phyloP scores from a whole-genome alignment of 2,888 invertebrate species.

The Lottia gigantea region DNA sequence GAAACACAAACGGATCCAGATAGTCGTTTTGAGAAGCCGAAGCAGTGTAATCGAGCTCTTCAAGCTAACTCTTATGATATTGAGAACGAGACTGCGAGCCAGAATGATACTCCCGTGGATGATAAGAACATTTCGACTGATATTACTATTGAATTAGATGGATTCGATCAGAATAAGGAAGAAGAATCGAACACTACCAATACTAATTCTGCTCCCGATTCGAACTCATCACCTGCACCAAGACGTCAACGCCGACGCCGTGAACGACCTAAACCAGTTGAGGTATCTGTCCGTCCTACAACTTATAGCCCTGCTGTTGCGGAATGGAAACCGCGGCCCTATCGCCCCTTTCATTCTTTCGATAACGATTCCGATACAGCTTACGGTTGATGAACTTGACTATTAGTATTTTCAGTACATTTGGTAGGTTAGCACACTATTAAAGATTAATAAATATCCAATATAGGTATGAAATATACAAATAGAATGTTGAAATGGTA shows the following conservation, averaged over 20 bases:
- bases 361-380: background rate
- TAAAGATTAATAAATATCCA: too few relatives aligned
- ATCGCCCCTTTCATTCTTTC: background rate
- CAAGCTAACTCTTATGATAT: slow-evolving; percentile 22
- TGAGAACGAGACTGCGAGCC: slow-evolving; percentile 30
- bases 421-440: too few relatives aligned
- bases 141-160: slow-evolving; percentile 24
- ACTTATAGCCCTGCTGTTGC: slow-evolving; percentile 38
- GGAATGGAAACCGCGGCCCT: slow-evolving; percentile 2
- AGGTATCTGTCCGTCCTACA: slow-evolving; percentile 52
- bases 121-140: slow-evolving; percentile 20
- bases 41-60: background rate
- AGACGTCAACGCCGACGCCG: slow-evolving; percentile 44
- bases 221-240: slow-evolving; percentile 26
- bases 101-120: slow-evolving; percentile 30
- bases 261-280: slow-evolving; percentile 45
- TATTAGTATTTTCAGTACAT: too few relatives aligned
- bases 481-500: too few relatives aligned
- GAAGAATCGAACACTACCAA: slow-evolving; percentile 34
- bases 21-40: background rate
- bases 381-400: too few relatives aligned
- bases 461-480: too few relatives aligned
- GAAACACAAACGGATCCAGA: slow-evolving; percentile 42
- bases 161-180: slow-evolving; percentile 28
- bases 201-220: slow-evolving; percentile 25